Evolutionary conservation across 2,113 vertebrate species (phyloP), one percentile per base, ranked within the genome.

Genomic region (Bombycilla garrulus): DNA sequence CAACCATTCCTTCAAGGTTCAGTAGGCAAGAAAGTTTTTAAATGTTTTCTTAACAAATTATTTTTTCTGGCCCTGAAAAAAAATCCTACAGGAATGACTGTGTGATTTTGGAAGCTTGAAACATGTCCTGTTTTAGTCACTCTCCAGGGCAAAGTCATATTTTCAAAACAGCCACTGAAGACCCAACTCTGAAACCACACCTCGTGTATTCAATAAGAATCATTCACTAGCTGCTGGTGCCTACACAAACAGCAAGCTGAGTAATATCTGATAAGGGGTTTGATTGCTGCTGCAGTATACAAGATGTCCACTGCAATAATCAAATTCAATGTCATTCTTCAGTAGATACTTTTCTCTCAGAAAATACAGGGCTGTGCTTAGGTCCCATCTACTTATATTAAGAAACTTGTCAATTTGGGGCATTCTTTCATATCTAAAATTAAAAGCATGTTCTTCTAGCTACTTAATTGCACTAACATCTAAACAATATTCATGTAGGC

Each of bases 351-450:
- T 58, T 23, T 66, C 11, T 12, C 33, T 21, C 12, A 11, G 47
- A 74, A 87, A 74, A 79, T 3, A 48, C 22, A 78, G 25, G 15
- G 2, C 10, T 5, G 20, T n/a, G 6, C 29, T 45, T 22, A 24
- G 20, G 17, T 36, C 7, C 0, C 0, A 56, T 64, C 10, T 31
- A 48, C 15, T n/a, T 81, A 40, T 24, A 53, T 47, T 45, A 64
- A 74, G 19, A 11, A 85, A 36, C 1, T 14, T 56, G 2, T 6
- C 20, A 4, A 10, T 69, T 50, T 51, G 10, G 4, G 21, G 7
- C 7, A 22, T 50, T 47, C 42, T 73, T 83, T 23, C 6, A 11
- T 7, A 42, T 0, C 0, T 10, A 71, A 57, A 44, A 4, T 60
- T 53, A 35, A 17, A 48, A 93, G 8, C 5, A 26, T 13, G 5